Conservation (phyloP, 2,113 vertebrate species). For the Sisor rabdophorus region DNA sequence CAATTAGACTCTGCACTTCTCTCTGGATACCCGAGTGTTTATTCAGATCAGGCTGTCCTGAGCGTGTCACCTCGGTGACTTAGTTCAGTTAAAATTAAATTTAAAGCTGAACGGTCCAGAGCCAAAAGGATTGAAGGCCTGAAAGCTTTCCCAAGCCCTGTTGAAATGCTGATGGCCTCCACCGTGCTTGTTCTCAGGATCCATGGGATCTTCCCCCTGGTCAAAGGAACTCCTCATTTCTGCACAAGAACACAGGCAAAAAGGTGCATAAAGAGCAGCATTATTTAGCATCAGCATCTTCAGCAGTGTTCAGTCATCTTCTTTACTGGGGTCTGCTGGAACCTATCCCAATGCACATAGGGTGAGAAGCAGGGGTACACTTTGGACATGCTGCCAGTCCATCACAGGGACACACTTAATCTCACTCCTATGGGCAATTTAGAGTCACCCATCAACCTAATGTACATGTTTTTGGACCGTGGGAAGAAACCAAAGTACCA, state of each 20-base stretch:
- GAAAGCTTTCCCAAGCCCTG: conserved; percentile 83
- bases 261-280: background rate
- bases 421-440: too few species aligned
- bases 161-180: conserved; percentile 80
- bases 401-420: too few species aligned
- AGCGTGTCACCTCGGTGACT: background rate
- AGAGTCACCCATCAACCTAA: too few species aligned
- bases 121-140: conserved; percentile 94
- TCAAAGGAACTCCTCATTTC: conserved; percentile 96
- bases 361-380: too few species aligned
- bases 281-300: too few species aligned
- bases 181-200: conserved; percentile 89
- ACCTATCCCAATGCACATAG: too few species aligned
- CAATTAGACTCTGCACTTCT: conserved; percentile 21
- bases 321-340: too few species aligned
- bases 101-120: conserved; percentile 97
- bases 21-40: background rate
- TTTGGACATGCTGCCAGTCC: too few species aligned
- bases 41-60: background rate
- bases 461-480: too few species aligned
- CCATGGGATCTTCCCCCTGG: conserved; percentile 90
- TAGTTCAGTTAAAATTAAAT: conserved; percentile 86
- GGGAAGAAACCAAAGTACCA: too few species aligned
- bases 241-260: conserved; percentile 50
- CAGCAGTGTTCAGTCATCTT: too few species aligned